These are phyloP conservation scores for Myodes glareolus DNA, from an alignment of 2,113 vertebrate genomes.

Conservation along the genomic window DNA sequence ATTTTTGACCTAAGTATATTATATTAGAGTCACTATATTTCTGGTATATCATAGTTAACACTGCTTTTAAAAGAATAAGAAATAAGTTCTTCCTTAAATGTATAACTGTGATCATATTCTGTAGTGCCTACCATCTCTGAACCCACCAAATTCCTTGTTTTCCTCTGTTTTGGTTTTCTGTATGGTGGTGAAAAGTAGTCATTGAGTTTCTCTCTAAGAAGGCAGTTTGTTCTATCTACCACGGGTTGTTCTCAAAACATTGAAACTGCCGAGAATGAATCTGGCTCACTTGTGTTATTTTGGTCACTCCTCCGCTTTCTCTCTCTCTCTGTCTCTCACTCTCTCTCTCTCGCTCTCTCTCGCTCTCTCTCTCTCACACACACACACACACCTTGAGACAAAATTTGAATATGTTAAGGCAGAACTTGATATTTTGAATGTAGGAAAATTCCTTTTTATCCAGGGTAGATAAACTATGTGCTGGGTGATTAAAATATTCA, in stretches of 20 bases:
- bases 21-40: conserved; percentile 27
- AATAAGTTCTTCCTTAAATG: not conserved
- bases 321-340: too few relatives aligned
- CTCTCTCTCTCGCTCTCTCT: too few relatives aligned
- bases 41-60: not conserved
- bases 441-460: conserved; percentile 66
- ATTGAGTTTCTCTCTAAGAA: not conserved
- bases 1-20: conserved; percentile 31
- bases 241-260: conserved; percentile 10
- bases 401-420: conserved; percentile 42
- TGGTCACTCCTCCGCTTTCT: not conserved
- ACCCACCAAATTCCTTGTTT: not conserved
- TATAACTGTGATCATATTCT: not conserved
- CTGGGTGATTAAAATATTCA: conserved; percentile 64
- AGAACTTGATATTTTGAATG: conserved; percentile 66
- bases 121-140: not conserved
- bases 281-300: conserved; percentile 43
- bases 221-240: not conserved
- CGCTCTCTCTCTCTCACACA: too few relatives aligned
- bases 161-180: conserved; percentile 49
- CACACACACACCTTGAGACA: not conserved
- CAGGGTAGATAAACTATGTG: conserved; percentile 61
- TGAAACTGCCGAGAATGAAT: conserved; percentile 8
- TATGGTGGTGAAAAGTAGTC: not conserved
- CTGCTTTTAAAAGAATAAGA: conserved; percentile 7